Base-by-base conservation (phyloP, 1,140 invertebrate genomes). In the Rhizoglyphus robini region DNA sequence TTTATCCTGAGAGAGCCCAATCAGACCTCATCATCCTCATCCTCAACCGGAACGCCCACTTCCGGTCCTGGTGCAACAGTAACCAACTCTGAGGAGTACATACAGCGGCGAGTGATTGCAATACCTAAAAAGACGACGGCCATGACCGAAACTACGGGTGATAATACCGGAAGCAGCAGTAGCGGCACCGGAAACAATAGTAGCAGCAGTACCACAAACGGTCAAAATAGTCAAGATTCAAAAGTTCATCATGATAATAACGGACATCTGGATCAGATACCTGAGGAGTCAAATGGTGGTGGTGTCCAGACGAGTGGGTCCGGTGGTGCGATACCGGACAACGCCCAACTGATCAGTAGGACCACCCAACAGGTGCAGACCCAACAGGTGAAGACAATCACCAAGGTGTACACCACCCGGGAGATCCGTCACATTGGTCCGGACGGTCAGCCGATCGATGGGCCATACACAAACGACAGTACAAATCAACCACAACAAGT, bases 351-450 rank as follows among this genome's bases (percentile, higher is more conserved):
- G 67, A 76, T 81, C 67, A 77, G 80, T 63, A 75, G 80, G 34
- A 78, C 77, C 51, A 81, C 80, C 68, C 80, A 81, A 70, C 80
- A 82, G 70, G 79, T 81, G 71, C 79, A 80, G 64, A 80, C 79
- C 49, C 81, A 83, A 70, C 80, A 76, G 72, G 72, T 76, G 65
- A 82, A 82, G 62, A 83, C 81, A 27, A 81, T 83, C 34, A 82
- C 82, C 46, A 83, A 84, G 75, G 80, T 83, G n/a, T 79, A 83
- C 20, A 70, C 67, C 47, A 68, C 71, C 8, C 76, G 82, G 64
- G 82, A 84, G 73, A 78, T 84, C 27, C 81, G 82, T 63, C 82
- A 84, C 74, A 78, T 84, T 75, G 82, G 82, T 69, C 81, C 83
- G 59, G 82, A 83, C 73, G 78, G 79, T 65, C 77, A 79, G 71